These are phyloP conservation scores for Phoxinus phoxinus DNA, from an alignment of 2,113 vertebrate species.

Conservation along the genomic window DNA sequence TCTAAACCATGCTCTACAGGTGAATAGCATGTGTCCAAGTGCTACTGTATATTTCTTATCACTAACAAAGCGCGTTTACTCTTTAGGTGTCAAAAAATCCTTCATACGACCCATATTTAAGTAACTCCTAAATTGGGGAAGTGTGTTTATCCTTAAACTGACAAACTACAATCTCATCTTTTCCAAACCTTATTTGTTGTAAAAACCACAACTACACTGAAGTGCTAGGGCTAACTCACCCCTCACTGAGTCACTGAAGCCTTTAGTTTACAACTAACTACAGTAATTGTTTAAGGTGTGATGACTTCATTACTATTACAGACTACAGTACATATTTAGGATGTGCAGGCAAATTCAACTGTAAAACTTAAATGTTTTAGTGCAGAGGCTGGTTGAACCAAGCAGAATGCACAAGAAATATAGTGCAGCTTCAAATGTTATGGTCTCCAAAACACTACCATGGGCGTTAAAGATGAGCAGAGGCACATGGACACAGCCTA, in stretches of 20 bases:
- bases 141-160: slow-evolving; percentile 2
- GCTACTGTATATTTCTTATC: slow-evolving; percentile 21
- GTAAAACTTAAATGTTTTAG: slow-evolving; percentile 9
- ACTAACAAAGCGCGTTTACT: not conserved
- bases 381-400: slow-evolving; percentile 13
- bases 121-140: not conserved
- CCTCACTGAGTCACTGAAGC: not conserved
- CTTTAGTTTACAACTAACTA: not conserved
- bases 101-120: not conserved
- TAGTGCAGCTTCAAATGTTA: slow-evolving; percentile 24
- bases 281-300: not conserved
- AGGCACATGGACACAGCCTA: slow-evolving; percentile 42
- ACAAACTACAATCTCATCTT: not conserved
- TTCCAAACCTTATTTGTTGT: slow-evolving; percentile 2
- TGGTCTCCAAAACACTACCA: not conserved
- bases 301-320: not conserved
- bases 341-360: not conserved
- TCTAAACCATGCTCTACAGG: slow-evolving; percentile 9
- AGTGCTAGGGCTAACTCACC: not conserved
- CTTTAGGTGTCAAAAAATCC: not conserved
- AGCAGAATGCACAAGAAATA: not conserved
- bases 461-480: slow-evolving; percentile 9
- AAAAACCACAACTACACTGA: slow-evolving; percentile 35
- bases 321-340: not conserved
- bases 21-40: slow-evolving; percentile 18